These are phyloP conservation scores for Xiphorhynchus elegans DNA, from an alignment of 2,113 vertebrate species.

Conservation along the genomic window DNA sequence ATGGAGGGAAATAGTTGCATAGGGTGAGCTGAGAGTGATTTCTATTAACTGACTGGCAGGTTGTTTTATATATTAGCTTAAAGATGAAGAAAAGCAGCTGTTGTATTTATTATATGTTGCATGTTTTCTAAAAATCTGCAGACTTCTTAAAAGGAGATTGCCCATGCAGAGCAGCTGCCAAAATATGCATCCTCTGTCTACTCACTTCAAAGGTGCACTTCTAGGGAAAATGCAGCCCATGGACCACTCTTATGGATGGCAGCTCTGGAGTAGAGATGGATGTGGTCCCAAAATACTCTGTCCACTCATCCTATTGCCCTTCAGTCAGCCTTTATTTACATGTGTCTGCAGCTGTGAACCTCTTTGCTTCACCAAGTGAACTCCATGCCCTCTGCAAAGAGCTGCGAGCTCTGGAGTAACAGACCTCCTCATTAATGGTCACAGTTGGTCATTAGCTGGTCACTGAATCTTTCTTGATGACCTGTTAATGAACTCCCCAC, in stretches of 20 bases:
- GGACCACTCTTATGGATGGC: neutral
- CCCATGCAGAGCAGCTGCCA: neutral
- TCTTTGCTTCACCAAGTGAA: neutral
- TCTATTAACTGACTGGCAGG: neutral
- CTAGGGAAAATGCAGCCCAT: neutral
- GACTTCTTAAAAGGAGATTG: neutral
- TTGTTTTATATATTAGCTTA: neutral
- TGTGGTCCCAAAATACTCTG: neutral
- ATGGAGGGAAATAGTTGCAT: neutral
- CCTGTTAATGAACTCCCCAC: conserved; percentile 36
- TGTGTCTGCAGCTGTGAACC: neutral
- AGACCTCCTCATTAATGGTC: neutral
- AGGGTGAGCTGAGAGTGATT: neutral
- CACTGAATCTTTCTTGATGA: conserved; percentile 6
- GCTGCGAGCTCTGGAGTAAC: neutral
- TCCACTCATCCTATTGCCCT: neutral
- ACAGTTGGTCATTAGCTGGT: neutral
- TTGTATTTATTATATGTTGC: neutral
- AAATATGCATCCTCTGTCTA: neutral
- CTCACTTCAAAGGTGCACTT: neutral
- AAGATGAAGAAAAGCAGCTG: neutral
- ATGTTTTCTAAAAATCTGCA: neutral
- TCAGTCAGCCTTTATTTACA: neutral
- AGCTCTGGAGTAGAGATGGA: neutral
- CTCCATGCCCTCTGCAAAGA: neutral